Percentiles rank a stretch among this genome's conserved stretches.
phyloP scores from a whole-genome alignment of 1,140 invertebrate species.

The Danaus melanippus region DNA sequence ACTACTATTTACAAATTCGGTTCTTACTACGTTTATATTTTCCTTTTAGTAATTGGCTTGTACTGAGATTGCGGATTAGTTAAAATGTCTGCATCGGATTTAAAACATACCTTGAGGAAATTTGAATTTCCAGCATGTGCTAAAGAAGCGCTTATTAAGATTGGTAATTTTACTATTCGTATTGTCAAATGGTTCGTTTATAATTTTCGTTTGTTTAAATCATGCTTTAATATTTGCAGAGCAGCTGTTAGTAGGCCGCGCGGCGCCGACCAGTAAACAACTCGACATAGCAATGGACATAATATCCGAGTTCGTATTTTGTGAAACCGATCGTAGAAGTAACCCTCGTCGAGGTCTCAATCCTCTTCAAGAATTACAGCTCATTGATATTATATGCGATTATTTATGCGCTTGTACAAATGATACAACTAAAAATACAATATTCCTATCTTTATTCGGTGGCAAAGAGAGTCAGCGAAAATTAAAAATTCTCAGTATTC shows the following conservation, averaged over 20 bases:
- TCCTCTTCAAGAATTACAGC: slow-evolving; percentile 81
- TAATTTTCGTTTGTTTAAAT: slow-evolving; percentile 7
- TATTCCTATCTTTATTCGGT: slow-evolving; percentile 85
- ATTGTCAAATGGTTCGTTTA: background rate
- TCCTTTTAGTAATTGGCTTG: background rate
- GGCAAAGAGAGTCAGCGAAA: slow-evolving; percentile 78
- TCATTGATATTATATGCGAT: slow-evolving; percentile 83
- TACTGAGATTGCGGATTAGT: background rate
- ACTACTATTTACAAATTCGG: too few relatives aligned
- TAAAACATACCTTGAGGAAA: slow-evolving; percentile 62
- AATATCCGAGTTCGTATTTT: slow-evolving; percentile 87
- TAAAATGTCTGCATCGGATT: slow-evolving; percentile 56
- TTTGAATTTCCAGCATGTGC: slow-evolving; percentile 63
- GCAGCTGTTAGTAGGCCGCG: slow-evolving; percentile 57
- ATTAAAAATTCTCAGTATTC: slow-evolving; percentile 80
- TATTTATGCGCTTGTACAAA: slow-evolving; percentile 79
- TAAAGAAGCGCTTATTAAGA: slow-evolving; percentile 58
- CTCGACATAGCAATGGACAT: slow-evolving; percentile 78
- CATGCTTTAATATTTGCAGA: slow-evolving; percentile 40
- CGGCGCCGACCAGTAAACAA: slow-evolving; percentile 61
- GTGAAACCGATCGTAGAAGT: slow-evolving; percentile 80
- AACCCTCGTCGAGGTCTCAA: slow-evolving; percentile 72
- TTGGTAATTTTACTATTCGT: slow-evolving; percentile 35
- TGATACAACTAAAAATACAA: slow-evolving; percentile 83
- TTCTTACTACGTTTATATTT: too few relatives aligned